Evolutionary conservation across 2,797 vertebrate species (phyloP), one percentile per base, ranked within the genome.

Genomic region (Todus mexicanus): DNA sequence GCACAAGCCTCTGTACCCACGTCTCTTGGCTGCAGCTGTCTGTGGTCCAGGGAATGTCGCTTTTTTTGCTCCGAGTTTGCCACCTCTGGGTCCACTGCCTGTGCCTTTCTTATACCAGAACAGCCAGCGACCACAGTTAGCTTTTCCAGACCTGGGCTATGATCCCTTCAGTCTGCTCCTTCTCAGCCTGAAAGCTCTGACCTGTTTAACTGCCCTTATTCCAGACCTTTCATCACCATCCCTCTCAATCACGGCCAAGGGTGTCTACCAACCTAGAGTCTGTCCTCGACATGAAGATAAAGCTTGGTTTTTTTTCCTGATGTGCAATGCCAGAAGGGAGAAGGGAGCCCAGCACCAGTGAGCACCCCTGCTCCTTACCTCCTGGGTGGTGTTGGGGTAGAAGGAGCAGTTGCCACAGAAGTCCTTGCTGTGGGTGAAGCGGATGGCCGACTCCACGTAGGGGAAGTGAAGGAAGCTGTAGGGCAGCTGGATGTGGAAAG

Each of bases 401-500:
- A 97, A 56, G 80, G 96, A 96, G 96, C 99, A 99, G 92, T 98
- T 98, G 93, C 97, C 97, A 2, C 99, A 99, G 93, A 98, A 97
- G 89, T 99, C 95, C 79, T 94, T 98, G 23, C 37, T 26, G 85
- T 98, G 97, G 26, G 98, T 98, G 88, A 97, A 98, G 94, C 97
- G 97, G 93, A 99, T 97, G 85, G 98, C 99, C 2, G 98, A 98
- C 92, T 99, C 98, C 11, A 99, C 96, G 0, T 98, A 99, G 15
- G 98, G 98, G 27, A 97, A 96, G 43, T 98, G 97, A 73, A 99
- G 98, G 93, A 97, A 98, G 94, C 98, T 99, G 96, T 96, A 98
- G 10, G 99, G 99, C 64, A 99, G 78, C 53, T 98, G 98, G 71
- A 99, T 97, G 60, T 99, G 99, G 96, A 98, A 99, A 63, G 98